Percentiles rank a stretch among this genome's conserved stretches.
Evolutionary conservation across 2,113 vertebrate species (phyloP).

Genomic region (Charadrius vociferus): DNA sequence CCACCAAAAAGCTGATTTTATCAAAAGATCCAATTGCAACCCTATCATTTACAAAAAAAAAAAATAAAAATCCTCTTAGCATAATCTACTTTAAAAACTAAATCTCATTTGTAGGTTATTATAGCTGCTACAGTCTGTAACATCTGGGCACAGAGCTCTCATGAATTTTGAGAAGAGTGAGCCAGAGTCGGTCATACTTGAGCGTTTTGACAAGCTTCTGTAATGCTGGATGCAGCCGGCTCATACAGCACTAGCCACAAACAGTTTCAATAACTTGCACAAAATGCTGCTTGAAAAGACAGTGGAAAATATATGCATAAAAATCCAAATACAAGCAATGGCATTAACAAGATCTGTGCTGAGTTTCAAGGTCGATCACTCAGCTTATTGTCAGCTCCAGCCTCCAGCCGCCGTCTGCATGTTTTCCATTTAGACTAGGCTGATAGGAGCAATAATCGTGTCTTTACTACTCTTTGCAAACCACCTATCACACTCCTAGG

Average conservation of each 20-base stretch:
- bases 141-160: neutral
- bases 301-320: slow-evolving; percentile 9
- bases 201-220: neutral
- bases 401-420: neutral
- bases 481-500: neutral
- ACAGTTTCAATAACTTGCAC: neutral
- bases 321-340: neutral
- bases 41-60: neutral
- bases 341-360: neutral
- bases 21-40: slow-evolving; percentile 22
- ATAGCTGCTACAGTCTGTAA: neutral
- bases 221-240: neutral
- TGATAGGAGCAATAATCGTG: neutral
- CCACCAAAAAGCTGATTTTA: neutral
- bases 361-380: neutral
- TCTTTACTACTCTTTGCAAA: neutral
- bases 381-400: neutral
- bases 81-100: slow-evolving; percentile 28
- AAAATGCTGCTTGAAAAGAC: neutral
- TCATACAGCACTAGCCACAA: slow-evolving; percentile 2
- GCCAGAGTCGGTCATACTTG: neutral
- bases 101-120: slow-evolving; percentile 40
- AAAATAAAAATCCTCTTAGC: neutral
- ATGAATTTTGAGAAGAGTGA: neutral
- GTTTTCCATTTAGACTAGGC: neutral